Evolutionary conservation across 2,797 vertebrate genomes (phyloP), one percentile per base, ranked within the genome.

Genomic region (Pseudochaenichthys georgianus): DNA sequence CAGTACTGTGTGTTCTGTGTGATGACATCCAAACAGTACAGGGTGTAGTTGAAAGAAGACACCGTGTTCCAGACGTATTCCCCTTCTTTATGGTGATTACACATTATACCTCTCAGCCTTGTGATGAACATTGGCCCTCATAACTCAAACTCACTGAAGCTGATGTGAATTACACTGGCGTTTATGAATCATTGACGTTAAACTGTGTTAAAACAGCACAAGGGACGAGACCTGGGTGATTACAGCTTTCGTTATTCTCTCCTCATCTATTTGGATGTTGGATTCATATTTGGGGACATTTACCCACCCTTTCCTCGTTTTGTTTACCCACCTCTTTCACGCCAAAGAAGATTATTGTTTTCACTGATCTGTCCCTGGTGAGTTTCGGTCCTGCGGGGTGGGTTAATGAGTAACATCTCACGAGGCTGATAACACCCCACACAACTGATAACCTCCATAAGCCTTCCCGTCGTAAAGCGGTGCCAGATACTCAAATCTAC

Each of bases 341-440:
- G 76, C 76, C 74, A 67, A 12, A 68, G 52, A 65, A 42, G 55
- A 75, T 68, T 3, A 54, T 52, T 78, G 61, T 79, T 70, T 63
- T 78, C 55, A 53, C 77, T 11, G 58, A 73, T 82, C 42, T 52
- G 71, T 80, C 60, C 54, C 73, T 55, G 71, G 21, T 68, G 45
- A 90, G 84, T 92, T 92, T 92, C 86, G 83, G 87, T 90, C 47
- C 70, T 19, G 81, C 80, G 77, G 68, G 43, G 12, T 13, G 16
- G 48, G 92, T 95, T 94, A 95, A 95, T 94, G 59, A 92, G 68
- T 95, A 93, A 95, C 90, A n/a, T 41, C 70, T 59, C 61, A 64
- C 45, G 13, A 64, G 62, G 58, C 77, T 84, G 91, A 94, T 94
- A 94, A 93, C 88, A 6, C 48, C 47, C 55, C 70, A 75, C 66